Evolutionary conservation across 2,888 invertebrate genomes (phyloP).

Genomic region (Steinernema carpocapsae): DNA sequence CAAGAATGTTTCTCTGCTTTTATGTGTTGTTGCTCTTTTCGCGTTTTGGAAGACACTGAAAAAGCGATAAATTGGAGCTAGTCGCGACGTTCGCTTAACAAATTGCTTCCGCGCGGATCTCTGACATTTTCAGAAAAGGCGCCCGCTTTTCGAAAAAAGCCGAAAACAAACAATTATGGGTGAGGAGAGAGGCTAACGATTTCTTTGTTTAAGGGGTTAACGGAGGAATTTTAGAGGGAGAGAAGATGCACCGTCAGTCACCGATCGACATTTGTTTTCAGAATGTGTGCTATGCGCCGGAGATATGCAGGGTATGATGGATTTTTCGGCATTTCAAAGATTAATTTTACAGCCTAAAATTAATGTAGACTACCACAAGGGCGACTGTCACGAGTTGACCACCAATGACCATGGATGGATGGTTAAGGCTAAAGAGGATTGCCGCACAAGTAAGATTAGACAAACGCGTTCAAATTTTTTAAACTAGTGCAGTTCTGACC

Average conservation of each 20-base stretch:
- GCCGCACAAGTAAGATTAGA: background rate
- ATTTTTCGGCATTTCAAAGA: background rate
- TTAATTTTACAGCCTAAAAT: background rate
- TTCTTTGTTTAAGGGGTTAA: too few relatives aligned
- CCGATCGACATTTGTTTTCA: conserved; percentile 5
- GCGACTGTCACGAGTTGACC: background rate
- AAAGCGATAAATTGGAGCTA: background rate
- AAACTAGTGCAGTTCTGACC: background rate
- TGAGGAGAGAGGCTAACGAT: background rate
- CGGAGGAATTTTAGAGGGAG: background rate
- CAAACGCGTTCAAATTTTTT: background rate
- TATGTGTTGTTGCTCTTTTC: background rate
- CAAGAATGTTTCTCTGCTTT: too few relatives aligned
- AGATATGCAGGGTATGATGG: background rate
- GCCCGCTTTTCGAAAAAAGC: background rate
- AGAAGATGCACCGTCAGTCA: background rate
- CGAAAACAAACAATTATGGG: conserved; percentile 19
- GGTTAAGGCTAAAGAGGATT: background rate
- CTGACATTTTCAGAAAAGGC: background rate
- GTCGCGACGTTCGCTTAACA: too few relatives aligned
- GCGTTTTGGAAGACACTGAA: background rate
- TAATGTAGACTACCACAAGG: background rate
- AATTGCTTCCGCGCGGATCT: background rate
- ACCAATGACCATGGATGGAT: conserved; percentile 1
- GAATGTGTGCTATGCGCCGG: background rate